These are phyloP conservation scores for Clarias pachynema DNA, from an alignment of 2,797 vertebrate species.

Conservation along the genomic window DNA sequence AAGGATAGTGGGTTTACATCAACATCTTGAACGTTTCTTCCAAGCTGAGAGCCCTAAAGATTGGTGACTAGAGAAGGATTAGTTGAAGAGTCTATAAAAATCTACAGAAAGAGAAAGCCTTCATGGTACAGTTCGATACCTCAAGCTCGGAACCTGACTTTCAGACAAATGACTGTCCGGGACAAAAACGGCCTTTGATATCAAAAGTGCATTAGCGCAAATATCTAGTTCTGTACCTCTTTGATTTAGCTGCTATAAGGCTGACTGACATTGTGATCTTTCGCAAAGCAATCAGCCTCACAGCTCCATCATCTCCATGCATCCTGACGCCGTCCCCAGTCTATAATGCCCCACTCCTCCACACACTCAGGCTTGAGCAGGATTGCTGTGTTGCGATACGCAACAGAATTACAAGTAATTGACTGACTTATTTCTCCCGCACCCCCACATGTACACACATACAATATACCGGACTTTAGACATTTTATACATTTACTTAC, in stretches of 20 bases:
- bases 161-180: background rate
- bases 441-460: too few species aligned
- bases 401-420: too few species aligned
- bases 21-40: background rate
- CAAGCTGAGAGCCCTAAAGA: background rate
- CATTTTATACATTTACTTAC: too few species aligned
- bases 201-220: slow-evolving; percentile 12
- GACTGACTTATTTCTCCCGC: too few species aligned
- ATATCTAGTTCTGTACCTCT: background rate
- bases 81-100: background rate
- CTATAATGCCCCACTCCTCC: background rate
- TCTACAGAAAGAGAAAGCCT: background rate
- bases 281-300: slow-evolving; percentile 29
- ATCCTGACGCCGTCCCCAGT: background rate
- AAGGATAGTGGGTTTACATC: background rate
- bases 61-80: background rate
- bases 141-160: background rate
- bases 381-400: background rate
- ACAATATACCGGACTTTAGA: too few species aligned
- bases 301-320: slow-evolving; percentile 1
- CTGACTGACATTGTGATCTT: slow-evolving; percentile 12
- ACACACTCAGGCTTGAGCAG: background rate
- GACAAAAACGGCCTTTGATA: background rate
- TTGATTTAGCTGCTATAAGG: background rate
- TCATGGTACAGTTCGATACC: background rate